Percentiles rank a stretch among this genome's conserved stretches.
phyloP scores from a whole-genome alignment of 2,888 invertebrate genomes.

The Drosophila algonquin region DNA sequence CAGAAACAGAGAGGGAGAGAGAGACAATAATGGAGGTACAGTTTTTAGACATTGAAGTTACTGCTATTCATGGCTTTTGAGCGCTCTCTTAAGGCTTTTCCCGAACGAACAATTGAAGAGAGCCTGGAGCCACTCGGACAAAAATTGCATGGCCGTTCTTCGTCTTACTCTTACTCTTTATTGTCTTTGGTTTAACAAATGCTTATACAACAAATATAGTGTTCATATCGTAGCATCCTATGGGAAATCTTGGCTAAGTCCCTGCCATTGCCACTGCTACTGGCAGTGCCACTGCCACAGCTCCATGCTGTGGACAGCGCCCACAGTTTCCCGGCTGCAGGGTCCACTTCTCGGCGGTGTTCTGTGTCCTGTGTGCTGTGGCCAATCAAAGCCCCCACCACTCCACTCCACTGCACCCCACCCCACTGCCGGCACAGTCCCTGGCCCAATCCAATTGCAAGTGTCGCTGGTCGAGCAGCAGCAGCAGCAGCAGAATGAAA shows the following conservation, averaged over 20 bases:
- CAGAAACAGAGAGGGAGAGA: no score
- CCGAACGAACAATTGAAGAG: no score
- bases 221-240: background rate
- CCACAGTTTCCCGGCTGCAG: slow-evolving; percentile 32
- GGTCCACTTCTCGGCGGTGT: slow-evolving; percentile 59
- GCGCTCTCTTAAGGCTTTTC: background rate
- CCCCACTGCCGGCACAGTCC: slow-evolving; percentile 12
- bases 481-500: background rate
- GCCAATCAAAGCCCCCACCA: slow-evolving; percentile 63
- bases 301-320: slow-evolving; percentile 33
- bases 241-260: background rate
- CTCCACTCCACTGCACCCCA: background rate
- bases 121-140: no score
- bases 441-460: slow-evolving; percentile 49
- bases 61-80: no score
- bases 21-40: no score
- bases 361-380: slow-evolving; percentile 58
- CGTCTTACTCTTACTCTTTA: no score
- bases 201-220: background rate
- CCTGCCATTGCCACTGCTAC: slow-evolving; percentile 21
- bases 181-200: background rate
- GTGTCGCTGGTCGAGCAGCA: slow-evolving; percentile 47
- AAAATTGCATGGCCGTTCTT: no score
- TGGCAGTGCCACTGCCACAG: slow-evolving; percentile 1
- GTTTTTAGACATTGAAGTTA: no score